Evolutionary conservation across 1,140 invertebrate species (phyloP), one percentile per base, ranked within the genome.

Genomic region (Drosophila paulistorum): DNA sequence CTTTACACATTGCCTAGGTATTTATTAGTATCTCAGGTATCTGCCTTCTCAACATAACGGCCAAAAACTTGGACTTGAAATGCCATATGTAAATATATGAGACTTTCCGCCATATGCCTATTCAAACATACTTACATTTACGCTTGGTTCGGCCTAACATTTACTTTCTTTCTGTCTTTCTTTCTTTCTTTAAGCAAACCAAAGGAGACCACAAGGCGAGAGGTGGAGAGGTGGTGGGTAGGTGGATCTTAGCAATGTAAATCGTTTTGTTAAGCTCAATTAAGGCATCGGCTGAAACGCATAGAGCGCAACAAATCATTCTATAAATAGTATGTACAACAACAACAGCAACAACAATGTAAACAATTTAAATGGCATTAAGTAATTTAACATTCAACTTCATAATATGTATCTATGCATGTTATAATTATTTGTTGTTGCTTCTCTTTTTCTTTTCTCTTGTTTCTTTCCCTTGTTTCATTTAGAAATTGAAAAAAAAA

Each of bases 251-350:
- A 48, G 77, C 75, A 70, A 76, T 71, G 77, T 74, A 84, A 84
- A 81, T 69, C 69, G 67, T 74, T 79, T 84, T 58, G 72, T 74
- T 66, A 62, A 73, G 76, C 79, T 71, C 81, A 84, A 79, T 84
- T 84, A 82, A 73, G 70, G 74, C 68, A 68, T 42, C 63, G 62
- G 57, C 57, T 35, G 30, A 59, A 42, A 78, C 77, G 68, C 68
- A 79, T 83, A 68, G 79, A 89, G 84, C 84, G 84, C 80, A 84
- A 81, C 84, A 84, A 89, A 89, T 89, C 81, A 78, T 89, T 87
- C 84, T 84, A 67, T 58, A 81, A 83, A 72, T 76, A 73, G 59
- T 68, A 68, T 57, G 30, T 23, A 60, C 51, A 69, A 60, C 67
- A 70, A n/a, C 62, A 37, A 33, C 14, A 37, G 10, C 60, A 68